Evolutionary conservation across 2,797 vertebrate species (phyloP), one percentile per base, ranked within the genome.

Genomic region (Chelonia mydas): DNA sequence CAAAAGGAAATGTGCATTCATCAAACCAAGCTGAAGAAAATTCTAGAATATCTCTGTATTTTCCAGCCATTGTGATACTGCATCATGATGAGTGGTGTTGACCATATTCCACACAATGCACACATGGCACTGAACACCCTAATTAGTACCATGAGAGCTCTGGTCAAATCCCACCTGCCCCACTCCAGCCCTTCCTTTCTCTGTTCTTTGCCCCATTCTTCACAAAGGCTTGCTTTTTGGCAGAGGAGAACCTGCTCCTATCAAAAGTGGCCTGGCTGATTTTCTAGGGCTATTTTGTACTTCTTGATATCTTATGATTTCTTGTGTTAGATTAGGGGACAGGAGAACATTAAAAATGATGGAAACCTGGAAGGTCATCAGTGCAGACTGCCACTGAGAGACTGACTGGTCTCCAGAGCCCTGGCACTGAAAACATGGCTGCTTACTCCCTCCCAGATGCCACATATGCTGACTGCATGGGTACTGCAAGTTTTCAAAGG

Each of bases 191-290:
- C 25, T 77, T 77, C 47, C 45, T 77, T 76, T 28, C 27, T 28
- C 41, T 17, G 65, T 87, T 78, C 41, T 91, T 50, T 3, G 53
- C 77, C 87, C 61, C 54, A 55, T 88, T 79, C 81, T 5, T 59
- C 54, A 59, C 10, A n/a, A 6, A 68, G 53, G 55, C 2, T 61
- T 86, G 55, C 17, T 93, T 86, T 89, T 78, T n/a, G 51, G 94
- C 92, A 45, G 5, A 49, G 11, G 25, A 89, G 41, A 33, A 79
- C 87, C 94, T 83, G 61, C 57, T 93, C 80, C 47, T 37, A 83
- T 27, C 33, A 37, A 81, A 61, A 76, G n/a, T 45, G 83, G 54
- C 33, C 51, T 19, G 27, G 72, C 53, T 68, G 85, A 17, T 55
- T 92, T 90, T 93, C 72, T 84, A 89, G 85, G 81, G 0, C 21